Base-by-base conservation (phyloP, 2,888 invertebrate species). In the Abscondita cerata region DNA sequence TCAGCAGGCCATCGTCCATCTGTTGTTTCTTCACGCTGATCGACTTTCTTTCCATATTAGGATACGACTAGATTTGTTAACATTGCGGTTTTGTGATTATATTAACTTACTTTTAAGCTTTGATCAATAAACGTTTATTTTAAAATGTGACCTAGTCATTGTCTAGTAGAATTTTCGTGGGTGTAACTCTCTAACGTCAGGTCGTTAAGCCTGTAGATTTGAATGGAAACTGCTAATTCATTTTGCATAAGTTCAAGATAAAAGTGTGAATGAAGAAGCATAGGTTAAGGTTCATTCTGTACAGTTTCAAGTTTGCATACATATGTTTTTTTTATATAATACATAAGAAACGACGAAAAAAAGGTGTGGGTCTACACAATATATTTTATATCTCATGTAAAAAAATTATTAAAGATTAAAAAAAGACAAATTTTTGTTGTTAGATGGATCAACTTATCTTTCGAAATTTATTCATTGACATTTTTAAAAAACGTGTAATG, bases 11-110 rank as follows among this genome's bases (percentile, higher is more conserved):
- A 53, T 59, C 59, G 62, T 61, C 66, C 66, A 66, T 66, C 66
- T 64, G 66, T 66, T 60, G 64, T 59, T 47, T 40, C 51, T 50
- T 54, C 61, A 54, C 54, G 61, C 61, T 46, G 63, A 59, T 64
- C 66, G 56, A 64, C 66, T 66, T 63, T 66, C 66, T 48, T 64
- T 57, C 66, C 66, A 66, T 66, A 66, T 66, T 66, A 56, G 66
- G 66, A 44, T 46, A 60, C 56, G 61, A 56, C 62, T 66, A 64
- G 66, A 66, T 66, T 64, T 64, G 64, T 66, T 66, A 66, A 66
- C 64, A 62, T 64, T 62, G 64, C 66, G 61, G 59, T 64, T 66
- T 64, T 66, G 59, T 66, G 66, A 64, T 64, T 66, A 66, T 58
- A 66, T 66, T 66, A 64, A 66, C 64, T 66, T 66, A 64, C 66